Percentiles rank a stretch among this genome's conserved stretches.
phyloP scores from a whole-genome alignment of 1,140 invertebrate genomes.

The Drosophila quadrilineata region DNA sequence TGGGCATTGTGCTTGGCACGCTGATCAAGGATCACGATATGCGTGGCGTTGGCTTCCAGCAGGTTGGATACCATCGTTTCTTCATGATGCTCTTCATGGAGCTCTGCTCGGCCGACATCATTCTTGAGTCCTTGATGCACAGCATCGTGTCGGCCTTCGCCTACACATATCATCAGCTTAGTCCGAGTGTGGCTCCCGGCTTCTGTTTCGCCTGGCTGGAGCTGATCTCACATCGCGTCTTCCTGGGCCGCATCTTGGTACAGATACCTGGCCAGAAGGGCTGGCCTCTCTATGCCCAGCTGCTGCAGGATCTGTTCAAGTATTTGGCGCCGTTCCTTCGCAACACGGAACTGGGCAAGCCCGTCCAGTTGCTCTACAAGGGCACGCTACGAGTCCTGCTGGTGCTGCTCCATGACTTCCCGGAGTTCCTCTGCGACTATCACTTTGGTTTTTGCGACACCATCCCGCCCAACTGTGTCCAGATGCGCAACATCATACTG shows the following conservation, averaged over 20 bases:
- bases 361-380: slow-evolving; percentile 96
- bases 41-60: slow-evolving; percentile 94
- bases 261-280: slow-evolving; percentile 92
- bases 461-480: slow-evolving; percentile 99
- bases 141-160: slow-evolving; percentile 91
- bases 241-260: slow-evolving; percentile 96
- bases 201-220: slow-evolving; percentile 99
- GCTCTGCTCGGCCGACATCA: slow-evolving; percentile 95
- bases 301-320: slow-evolving; percentile 97
- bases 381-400: slow-evolving; percentile 97
- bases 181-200: slow-evolving; percentile 96
- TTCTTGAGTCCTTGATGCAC: slow-evolving; percentile 84
- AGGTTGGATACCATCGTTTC: slow-evolving; percentile 98
- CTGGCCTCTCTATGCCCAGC: slow-evolving; percentile 94
- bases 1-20: slow-evolving; percentile 97
- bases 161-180: slow-evolving; percentile 94
- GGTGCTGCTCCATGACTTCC: slow-evolving; percentile 98
- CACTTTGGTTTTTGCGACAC: slow-evolving; percentile 99
- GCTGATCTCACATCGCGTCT: slow-evolving; percentile 96
- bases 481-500: slow-evolving; percentile 98
- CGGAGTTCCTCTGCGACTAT: slow-evolving; percentile 99
- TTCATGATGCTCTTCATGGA: slow-evolving; percentile 99
- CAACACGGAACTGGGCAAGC: slow-evolving; percentile 96
- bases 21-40: slow-evolving; percentile 97
- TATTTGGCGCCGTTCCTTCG: slow-evolving; percentile 98